phyloP scores from a whole-genome alignment of 2,797 vertebrate species.

The Tapera naevia region DNA sequence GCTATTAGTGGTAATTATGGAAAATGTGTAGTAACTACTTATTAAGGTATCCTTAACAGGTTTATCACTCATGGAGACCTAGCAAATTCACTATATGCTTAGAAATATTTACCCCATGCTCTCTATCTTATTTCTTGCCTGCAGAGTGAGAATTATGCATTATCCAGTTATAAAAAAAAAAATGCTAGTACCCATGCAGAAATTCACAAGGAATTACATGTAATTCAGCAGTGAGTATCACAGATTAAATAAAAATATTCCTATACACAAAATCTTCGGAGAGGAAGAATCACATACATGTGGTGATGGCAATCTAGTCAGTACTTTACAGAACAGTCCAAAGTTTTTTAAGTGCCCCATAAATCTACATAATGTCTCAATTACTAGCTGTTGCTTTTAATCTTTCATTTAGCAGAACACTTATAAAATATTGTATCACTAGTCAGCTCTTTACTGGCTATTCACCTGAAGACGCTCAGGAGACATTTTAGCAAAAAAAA shows the following conservation, averaged over 20 bases:
- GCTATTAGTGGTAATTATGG: not conserved
- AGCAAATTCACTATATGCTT: not conserved
- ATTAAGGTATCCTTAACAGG: not conserved
- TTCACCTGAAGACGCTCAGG: not conserved
- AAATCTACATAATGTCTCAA: conserved; percentile 30
- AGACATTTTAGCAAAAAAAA: conserved; percentile 53
- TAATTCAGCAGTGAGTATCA: not conserved
- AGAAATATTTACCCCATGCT: not conserved
- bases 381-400: not conserved
- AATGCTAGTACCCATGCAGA: not conserved
- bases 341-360: not conserved
- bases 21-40: not conserved
- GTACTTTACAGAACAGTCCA: not conserved
- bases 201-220: not conserved
- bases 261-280: not conserved
- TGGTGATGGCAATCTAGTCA: not conserved
- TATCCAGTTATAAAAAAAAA: not conserved
- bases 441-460: conserved; percentile 6
- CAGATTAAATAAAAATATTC: conserved; percentile 19
- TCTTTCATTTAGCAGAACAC: too few relatives aligned
- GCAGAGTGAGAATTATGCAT: not conserved
- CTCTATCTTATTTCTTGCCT: conserved; percentile 8
- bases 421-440: not conserved
- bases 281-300: not conserved
- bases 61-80: not conserved